Percentiles rank a stretch among this genome's conserved stretches.
These are phyloP conservation scores for Brachionus plicatilis DNA, from an alignment of 1,140 invertebrate genomes.

Conservation along the genomic window DNA sequence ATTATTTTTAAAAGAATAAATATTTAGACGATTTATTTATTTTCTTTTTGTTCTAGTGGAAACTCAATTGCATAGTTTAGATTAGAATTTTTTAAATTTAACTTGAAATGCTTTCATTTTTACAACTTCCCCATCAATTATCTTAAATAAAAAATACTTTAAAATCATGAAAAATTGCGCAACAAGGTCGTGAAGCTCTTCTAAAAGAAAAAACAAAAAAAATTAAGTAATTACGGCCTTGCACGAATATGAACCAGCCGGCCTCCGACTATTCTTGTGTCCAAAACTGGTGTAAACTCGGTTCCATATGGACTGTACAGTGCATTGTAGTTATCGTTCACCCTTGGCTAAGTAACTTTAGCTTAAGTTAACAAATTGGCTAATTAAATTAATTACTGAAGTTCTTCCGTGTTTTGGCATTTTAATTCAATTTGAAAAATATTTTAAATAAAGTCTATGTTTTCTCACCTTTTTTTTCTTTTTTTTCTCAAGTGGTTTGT, in stretches of 20 bases:
- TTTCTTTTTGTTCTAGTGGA: neutral
- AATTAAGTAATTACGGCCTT: neutral
- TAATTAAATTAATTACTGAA: neutral
- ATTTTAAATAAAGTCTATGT: neutral
- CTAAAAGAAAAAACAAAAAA: neutral
- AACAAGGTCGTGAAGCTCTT: neutral
- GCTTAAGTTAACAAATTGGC: neutral
- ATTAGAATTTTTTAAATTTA: neutral
- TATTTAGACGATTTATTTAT: conserved; percentile 9
- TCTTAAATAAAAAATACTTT: neutral
- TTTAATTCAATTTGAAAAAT: neutral
- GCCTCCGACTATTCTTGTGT: conserved; percentile 30
- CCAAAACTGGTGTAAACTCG: conserved; percentile 4
- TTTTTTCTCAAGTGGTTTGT: neutral
- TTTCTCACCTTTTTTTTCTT: neutral
- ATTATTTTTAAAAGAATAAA: neutral
- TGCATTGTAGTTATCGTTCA: neutral
- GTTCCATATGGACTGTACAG: conserved; percentile 38
- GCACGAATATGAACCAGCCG: neutral
- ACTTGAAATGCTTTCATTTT: neutral
- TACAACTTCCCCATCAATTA: neutral
- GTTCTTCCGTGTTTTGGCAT: conserved; percentile 35
- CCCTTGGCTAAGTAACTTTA: neutral
- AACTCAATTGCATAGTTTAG: neutral
- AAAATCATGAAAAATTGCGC: neutral